Evolutionary conservation across 2,113 vertebrate genomes (phyloP).

Genomic region (Phalacrocorax pelagicus): DNA sequence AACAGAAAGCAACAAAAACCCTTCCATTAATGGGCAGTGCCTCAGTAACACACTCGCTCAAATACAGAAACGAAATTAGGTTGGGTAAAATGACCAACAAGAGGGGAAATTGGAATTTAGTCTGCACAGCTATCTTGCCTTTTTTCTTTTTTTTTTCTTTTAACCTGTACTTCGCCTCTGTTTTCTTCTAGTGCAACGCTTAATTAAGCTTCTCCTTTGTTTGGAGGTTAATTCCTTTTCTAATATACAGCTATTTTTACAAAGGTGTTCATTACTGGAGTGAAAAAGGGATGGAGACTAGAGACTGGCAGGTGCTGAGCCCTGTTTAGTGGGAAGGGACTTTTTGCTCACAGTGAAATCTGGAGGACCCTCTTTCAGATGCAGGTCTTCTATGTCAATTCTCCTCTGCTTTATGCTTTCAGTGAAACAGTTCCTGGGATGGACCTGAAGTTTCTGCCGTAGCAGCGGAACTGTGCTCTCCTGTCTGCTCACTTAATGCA

Average conservation of each 20-base stretch:
- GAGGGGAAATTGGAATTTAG: constrained; percentile 19
- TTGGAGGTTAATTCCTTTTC: constrained; percentile 37
- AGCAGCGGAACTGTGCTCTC: background rate
- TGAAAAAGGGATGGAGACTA: background rate
- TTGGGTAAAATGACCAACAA: constrained; percentile 31
- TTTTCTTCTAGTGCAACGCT: background rate
- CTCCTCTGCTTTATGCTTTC: background rate
- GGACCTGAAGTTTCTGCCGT: background rate
- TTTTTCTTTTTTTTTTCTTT: background rate
- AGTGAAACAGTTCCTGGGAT: background rate
- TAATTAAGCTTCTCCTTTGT: constrained; percentile 42
- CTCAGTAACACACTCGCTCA: background rate
- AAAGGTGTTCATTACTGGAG: constrained; percentile 29
- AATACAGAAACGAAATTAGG: constrained; percentile 38
- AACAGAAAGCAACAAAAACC: background rate
- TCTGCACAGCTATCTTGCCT: background rate
- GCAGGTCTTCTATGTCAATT: background rate
- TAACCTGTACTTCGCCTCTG: background rate
- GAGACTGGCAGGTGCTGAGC: background rate
- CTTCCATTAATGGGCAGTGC: background rate
- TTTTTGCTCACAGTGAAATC: background rate
- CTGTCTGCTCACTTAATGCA: background rate
- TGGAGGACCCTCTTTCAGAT: accelerated
- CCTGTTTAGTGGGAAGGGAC: background rate
- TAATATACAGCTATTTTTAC: constrained; percentile 25